phyloP scores from a whole-genome alignment of 2,797 vertebrate species.

The Nothura maculosa region DNA sequence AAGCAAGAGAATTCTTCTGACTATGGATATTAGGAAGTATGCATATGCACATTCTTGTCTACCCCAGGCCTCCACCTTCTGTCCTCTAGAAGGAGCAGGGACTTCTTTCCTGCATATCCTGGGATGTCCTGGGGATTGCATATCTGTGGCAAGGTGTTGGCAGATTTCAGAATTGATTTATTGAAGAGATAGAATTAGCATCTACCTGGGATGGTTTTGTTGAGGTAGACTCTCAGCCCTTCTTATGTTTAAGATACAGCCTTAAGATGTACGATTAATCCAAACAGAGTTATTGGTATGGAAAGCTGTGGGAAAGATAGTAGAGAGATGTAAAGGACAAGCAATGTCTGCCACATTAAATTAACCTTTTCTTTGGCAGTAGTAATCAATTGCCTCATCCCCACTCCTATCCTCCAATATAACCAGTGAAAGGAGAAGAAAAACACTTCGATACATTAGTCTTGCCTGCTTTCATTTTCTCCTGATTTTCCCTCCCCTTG shows the following conservation, averaged over 20 bases:
- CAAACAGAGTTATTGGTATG: background rate
- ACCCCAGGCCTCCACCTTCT: background rate
- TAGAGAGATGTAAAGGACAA: background rate
- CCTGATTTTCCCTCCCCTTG: background rate
- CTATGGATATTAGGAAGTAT: background rate
- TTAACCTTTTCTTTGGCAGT: background rate
- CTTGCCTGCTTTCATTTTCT: background rate
- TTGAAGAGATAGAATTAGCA: background rate
- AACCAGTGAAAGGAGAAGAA: background rate
- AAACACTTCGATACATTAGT: background rate
- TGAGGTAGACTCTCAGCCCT: background rate
- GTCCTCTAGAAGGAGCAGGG: background rate
- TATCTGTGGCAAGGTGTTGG: background rate
- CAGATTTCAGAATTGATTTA: background rate
- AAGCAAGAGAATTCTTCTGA: background rate
- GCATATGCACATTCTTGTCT: background rate
- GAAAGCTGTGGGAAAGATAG: background rate
- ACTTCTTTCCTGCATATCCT: background rate
- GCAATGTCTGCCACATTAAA: background rate
- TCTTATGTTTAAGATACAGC: too few species aligned
- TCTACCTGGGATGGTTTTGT: background rate
- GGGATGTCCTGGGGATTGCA: background rate
- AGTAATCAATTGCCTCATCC: too few species aligned
- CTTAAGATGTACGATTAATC: background rate
- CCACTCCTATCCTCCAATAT: too few species aligned